These are phyloP conservation scores for Dasypolia templi DNA, from an alignment of 2,888 invertebrate species.

Conservation along the genomic window DNA sequence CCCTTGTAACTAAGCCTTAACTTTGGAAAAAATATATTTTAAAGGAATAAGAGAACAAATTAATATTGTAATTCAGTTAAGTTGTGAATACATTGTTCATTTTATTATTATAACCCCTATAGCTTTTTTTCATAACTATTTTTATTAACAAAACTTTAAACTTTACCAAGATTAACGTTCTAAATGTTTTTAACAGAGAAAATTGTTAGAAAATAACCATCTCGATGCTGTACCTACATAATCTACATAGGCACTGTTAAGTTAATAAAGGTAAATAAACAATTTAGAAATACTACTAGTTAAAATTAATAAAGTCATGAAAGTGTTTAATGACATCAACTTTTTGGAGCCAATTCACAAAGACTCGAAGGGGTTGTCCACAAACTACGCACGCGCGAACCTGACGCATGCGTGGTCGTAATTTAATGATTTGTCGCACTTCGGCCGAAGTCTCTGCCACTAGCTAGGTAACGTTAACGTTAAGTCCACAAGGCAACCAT, in stretches of 20 bases:
- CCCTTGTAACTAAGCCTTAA: constrained; percentile 72
- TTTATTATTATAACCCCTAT: too few species aligned
- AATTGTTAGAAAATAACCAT: background rate
- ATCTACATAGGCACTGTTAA: background rate
- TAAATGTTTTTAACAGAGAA: background rate
- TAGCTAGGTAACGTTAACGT: constrained; percentile 44
- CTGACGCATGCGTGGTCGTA: constrained; percentile 72
- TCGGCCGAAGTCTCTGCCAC: constrained; percentile 40
- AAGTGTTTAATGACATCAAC: constrained; percentile 5
- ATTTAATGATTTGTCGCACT: constrained; percentile 77
- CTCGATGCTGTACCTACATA: background rate
- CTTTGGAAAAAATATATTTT: background rate
- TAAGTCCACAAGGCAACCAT: constrained; percentile 34
- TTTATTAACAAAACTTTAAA: background rate
- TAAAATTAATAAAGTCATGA: constrained; percentile 14
- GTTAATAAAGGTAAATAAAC: background rate
- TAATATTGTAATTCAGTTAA: background rate
- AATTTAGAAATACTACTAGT: background rate
- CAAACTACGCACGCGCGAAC: constrained; percentile 68
- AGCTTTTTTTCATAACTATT: background rate
- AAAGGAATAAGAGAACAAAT: constrained; percentile 8
- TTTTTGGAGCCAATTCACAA: constrained; percentile 20
- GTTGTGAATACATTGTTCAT: background rate
- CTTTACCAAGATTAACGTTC: background rate
- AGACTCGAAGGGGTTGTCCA: constrained; percentile 21